Base-by-base conservation (phyloP, 2,888 invertebrate genomes). In the Drosophila fungiperda region DNA sequence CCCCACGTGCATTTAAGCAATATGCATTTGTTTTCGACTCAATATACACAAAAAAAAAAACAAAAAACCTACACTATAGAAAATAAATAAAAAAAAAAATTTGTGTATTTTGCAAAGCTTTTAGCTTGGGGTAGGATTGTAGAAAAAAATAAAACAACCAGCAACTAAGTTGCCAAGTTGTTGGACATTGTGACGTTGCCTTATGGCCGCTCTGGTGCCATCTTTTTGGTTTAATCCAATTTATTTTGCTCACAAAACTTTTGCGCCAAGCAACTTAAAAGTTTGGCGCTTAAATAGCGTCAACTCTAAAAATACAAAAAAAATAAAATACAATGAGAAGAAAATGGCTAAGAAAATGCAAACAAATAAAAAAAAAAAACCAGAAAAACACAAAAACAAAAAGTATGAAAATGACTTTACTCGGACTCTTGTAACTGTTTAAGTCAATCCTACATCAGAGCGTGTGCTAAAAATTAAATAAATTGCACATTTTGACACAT, bases 401-500 rank as follows among this genome's bases (percentile, higher is more conserved):
- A 80, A 83, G 80, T 83, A 88, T 82, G 87, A 87, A 87, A 87
- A 86, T 88, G 76, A 80, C 74, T 87, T 88, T 78, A 63, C 83
- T 69, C 42, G 11, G 55, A 48, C 35, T 68, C 50, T 40, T 63
- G 68, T 67, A 79, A 62, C 63, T 68, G 70, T 61, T 78, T 78
- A 76, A 78, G 70, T 70, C 76, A 59, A 73, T 79, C 74, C 76
- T 74, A 68, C 67, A 77, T 80, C 76, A 79, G 76, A 74, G 79
- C 74, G 70, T 76, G 76, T 83, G 80, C 73, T 80, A 85, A 90
- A 90, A 91, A 91, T 91, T 92, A 92, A 90, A 91, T 92, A 91
- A 91, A 91, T 91, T 89, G 91, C 85, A 81, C 91, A 82, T 92
- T 92, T 88, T 91, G 91, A 91, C 91, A 91, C 90, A 91, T 91